Evolutionary conservation across 1,140 invertebrate genomes (phyloP).

Genomic region (Trinorchestia longiramus): DNA sequence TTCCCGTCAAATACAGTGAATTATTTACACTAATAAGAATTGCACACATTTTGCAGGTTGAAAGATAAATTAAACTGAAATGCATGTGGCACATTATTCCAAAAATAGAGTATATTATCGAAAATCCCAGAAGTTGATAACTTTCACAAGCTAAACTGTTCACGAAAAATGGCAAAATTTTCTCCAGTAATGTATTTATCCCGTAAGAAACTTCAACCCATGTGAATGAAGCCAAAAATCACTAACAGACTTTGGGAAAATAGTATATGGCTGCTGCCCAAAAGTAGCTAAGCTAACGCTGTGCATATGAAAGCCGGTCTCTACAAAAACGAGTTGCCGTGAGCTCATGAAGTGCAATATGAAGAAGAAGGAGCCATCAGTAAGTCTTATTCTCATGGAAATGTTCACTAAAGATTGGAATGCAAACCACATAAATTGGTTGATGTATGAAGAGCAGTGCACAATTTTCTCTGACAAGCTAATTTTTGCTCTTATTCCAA

Average conservation of each 20-base stretch:
- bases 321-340: neutral
- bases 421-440: neutral
- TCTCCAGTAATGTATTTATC: neutral
- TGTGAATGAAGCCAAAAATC: neutral
- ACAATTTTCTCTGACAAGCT: too few relatives aligned
- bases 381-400: neutral
- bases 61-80: too few relatives aligned
- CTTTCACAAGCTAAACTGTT: too few relatives aligned
- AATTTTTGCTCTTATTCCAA: neutral
- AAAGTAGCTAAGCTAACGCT: neutral
- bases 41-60: too few relatives aligned
- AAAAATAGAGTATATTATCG: too few relatives aligned
- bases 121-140: too few relatives aligned
- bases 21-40: too few relatives aligned
- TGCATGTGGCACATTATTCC: too few relatives aligned
- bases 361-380: neutral
- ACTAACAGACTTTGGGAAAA: neutral
- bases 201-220: neutral
- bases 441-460: neutral
- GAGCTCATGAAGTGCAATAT: neutral
- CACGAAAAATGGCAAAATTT: too few relatives aligned
- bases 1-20: too few relatives aligned
- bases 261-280: neutral
- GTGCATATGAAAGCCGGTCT: neutral
- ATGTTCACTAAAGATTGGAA: neutral